Evolutionary conservation across 2,113 vertebrate genomes (phyloP).

Genomic region (Caranx ignobilis): DNA sequence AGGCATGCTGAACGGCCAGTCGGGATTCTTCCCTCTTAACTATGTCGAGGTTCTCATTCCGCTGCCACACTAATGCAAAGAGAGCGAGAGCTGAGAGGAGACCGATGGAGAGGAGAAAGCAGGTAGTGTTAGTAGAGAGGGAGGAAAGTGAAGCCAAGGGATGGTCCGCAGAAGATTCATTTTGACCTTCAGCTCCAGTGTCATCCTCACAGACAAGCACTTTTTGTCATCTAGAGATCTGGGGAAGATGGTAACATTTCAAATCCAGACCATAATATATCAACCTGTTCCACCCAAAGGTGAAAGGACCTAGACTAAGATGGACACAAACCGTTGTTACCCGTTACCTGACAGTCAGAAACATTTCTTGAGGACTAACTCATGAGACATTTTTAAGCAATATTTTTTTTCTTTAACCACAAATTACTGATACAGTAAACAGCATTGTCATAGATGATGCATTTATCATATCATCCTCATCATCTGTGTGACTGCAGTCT

Average conservation of each 20-base stretch:
- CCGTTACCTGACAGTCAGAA: slow-evolving; percentile 33
- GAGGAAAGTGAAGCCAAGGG: slow-evolving; percentile 54
- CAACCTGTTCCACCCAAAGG: slow-evolving; percentile 34
- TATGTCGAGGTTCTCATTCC: slow-evolving; percentile 96
- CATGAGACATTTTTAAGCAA: slow-evolving; percentile 40
- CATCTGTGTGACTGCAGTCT: slow-evolving; percentile 34
- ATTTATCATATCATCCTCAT: slow-evolving; percentile 8
- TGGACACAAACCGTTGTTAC: slow-evolving; percentile 15
- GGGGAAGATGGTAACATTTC: slow-evolving; percentile 60
- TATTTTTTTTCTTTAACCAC: slow-evolving; percentile 46
- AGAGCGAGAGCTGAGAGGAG: slow-evolving; percentile 30
- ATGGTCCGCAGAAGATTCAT: slow-evolving; percentile 62
- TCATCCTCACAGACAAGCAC: slow-evolving; percentile 68
- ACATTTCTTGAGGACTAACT: slow-evolving; percentile 42
- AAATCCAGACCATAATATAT: slow-evolving; percentile 69
- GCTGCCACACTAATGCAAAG: slow-evolving; percentile 89
- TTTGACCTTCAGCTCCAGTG: slow-evolving; percentile 64
- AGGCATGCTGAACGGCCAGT: slow-evolving; percentile 94
- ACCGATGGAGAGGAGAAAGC: slow-evolving; percentile 46
- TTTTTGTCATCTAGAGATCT: slow-evolving; percentile 68
- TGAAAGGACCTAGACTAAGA: slow-evolving; percentile 21
- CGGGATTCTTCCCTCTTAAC: slow-evolving; percentile 98
- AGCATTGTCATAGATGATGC: slow-evolving; percentile 1
- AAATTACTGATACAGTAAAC: slow-evolving; percentile 32
- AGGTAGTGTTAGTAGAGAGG: slow-evolving; percentile 30